A percentile compares a stretch with the other conserved stretches of the same genome.
Conservation (phyloP, 2,888 invertebrate species). For the Nezara viridula region DNA sequence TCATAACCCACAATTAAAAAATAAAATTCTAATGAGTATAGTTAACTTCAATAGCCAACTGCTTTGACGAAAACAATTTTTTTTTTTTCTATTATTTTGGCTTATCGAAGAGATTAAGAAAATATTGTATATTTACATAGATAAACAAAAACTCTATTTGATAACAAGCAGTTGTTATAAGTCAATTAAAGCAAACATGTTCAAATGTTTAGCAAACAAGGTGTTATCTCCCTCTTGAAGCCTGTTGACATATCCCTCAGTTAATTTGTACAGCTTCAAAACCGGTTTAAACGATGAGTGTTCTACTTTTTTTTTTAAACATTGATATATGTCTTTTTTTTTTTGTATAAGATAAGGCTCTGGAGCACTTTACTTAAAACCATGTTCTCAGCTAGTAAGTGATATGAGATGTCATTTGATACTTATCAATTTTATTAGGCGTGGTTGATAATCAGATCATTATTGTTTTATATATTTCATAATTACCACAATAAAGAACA, state of each 20-base stretch:
- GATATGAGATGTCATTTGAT: neutral
- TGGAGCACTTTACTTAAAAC: neutral
- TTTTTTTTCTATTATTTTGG: too few species aligned
- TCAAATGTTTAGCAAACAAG: constrained; percentile 1
- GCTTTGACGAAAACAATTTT: too few species aligned
- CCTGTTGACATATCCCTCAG: constrained; percentile 1
- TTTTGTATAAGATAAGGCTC: neutral
- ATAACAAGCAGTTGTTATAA: neutral
- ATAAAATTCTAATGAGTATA: too few species aligned
- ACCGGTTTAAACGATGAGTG: neutral
- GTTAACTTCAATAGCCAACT: too few species aligned
- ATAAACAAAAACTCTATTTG: neutral
- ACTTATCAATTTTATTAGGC: neutral
- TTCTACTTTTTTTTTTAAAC: neutral
- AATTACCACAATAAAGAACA: too few species aligned
- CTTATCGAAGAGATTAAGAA: too few species aligned
- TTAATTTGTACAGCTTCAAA: constrained; percentile 28
- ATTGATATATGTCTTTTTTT: neutral
- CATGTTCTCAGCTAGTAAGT: neutral
- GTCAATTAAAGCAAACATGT: constrained; percentile 11
- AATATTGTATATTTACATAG: neutral
- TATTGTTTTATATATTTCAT: too few species aligned
- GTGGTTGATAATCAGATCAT: too few species aligned
- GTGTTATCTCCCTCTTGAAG: constrained; percentile 15
- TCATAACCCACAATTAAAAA: too few species aligned